phyloP scores from a whole-genome alignment of 2,888 invertebrate genomes.

The Onchidella celtica region DNA sequence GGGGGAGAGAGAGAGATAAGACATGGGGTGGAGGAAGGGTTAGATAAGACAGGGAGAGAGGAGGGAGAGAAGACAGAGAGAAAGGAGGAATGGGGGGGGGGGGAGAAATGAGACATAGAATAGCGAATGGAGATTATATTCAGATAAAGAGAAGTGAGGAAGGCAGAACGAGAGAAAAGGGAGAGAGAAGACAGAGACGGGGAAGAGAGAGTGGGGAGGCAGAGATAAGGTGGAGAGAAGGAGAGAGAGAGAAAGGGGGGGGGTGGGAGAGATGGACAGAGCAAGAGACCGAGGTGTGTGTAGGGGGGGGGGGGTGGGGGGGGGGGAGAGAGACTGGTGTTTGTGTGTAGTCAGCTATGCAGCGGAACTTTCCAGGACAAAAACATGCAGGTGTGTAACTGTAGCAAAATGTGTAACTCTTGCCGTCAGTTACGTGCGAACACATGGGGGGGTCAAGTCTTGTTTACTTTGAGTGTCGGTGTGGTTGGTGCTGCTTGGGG shows the following conservation, averaged over 20 bases:
- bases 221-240: background rate
- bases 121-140: background rate
- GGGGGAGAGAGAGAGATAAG: background rate
- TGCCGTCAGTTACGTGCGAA: too few relatives aligned
- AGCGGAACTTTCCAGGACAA: too few relatives aligned
- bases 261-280: background rate
- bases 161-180: background rate
- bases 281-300: too few relatives aligned
- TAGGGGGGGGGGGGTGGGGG: background rate
- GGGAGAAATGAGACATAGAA: background rate
- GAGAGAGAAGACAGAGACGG: background rate
- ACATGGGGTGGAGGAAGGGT: background rate
- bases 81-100: background rate
- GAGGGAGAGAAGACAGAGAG: background rate
- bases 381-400: too few relatives aligned
- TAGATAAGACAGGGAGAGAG: background rate
- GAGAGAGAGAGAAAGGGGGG: background rate
- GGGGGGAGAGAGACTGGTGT: conserved; percentile 25
- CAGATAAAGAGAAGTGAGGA: background rate
- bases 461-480: too few relatives aligned
- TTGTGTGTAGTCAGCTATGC: too few relatives aligned
- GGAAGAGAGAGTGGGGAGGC: background rate
- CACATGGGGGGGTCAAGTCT: too few relatives aligned
- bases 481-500: too few relatives aligned
- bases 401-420: too few relatives aligned